Conservation (phyloP, 2,888 invertebrate species). For the Xestia sexstrigata region DNA sequence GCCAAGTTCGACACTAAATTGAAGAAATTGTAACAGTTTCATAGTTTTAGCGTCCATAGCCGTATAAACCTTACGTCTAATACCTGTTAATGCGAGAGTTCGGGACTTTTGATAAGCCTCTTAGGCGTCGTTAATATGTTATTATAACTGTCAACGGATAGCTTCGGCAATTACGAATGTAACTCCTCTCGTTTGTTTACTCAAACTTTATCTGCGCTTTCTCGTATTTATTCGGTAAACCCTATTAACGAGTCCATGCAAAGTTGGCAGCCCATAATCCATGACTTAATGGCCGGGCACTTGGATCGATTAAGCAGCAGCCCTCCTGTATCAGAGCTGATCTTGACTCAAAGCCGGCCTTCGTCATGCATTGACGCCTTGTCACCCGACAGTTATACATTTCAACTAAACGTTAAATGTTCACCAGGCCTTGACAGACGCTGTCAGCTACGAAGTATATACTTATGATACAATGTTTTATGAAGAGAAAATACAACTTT, state of each 20-base stretch:
- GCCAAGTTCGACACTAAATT: conserved; percentile 62
- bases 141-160: conserved; percentile 63
- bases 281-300: conserved; percentile 67
- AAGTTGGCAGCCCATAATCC: conserved; percentile 75
- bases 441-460: not conserved
- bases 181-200: conserved; percentile 58
- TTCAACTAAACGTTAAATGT: conserved; percentile 29
- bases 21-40: conserved; percentile 61
- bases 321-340: conserved; percentile 63
- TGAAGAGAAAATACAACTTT: conserved; percentile 27
- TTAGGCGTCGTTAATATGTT: conserved; percentile 59
- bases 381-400: conserved; percentile 35
- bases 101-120: conserved; percentile 66
- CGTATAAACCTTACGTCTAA: conserved; percentile 46
- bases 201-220: conserved; percentile 66
- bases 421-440: conserved; percentile 23
- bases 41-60: conserved; percentile 51
- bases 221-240: conserved; percentile 70
- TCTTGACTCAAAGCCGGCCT: conserved; percentile 70
- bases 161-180: conserved; percentile 50
- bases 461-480: conserved; percentile 8
- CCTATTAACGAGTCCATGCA: conserved; percentile 73
- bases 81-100: conserved; percentile 48
- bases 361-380: conserved; percentile 56
- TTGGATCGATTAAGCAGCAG: conserved; percentile 75